These are phyloP conservation scores for Boloria euphrosyne DNA, from an alignment of 2,888 invertebrate species.

Conservation along the genomic window DNA sequence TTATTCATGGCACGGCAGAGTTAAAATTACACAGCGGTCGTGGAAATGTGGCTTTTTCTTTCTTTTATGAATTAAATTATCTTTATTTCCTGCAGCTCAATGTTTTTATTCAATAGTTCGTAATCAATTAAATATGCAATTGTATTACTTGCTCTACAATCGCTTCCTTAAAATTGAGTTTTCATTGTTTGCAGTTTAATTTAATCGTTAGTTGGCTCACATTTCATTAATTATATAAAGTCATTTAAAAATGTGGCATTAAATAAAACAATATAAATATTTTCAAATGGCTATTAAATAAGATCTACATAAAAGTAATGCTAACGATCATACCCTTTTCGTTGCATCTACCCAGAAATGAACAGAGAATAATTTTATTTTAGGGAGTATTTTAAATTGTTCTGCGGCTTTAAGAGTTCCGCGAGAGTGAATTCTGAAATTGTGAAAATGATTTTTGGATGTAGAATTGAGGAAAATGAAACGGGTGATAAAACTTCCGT, in stretches of 20 bases:
- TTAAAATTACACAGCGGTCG: constrained; percentile 23
- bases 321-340: not conserved
- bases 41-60: constrained; percentile 12
- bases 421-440: constrained; percentile 30
- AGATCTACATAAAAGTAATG: not conserved
- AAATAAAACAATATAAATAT: too few relatives aligned
- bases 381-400: constrained; percentile 23
- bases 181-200: constrained; percentile 10
- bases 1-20: constrained; percentile 26
- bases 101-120: constrained; percentile 13
- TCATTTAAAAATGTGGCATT: too few relatives aligned
- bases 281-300: not conserved
- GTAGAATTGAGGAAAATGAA: constrained; percentile 28
- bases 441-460: constrained; percentile 32
- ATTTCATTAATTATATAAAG: constrained; percentile 1
- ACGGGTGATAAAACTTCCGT: constrained; percentile 30
- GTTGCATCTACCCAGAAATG: constrained; percentile 18
- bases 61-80: constrained; percentile 17
- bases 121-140: constrained; percentile 12
- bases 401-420: constrained; percentile 27
- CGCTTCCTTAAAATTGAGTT: constrained; percentile 6
- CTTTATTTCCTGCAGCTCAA: constrained; percentile 1
- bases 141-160: constrained; percentile 5
- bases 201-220: not conserved
- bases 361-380: constrained; percentile 22